Conservation (phyloP, 2,113 vertebrate genomes). For the Stegostoma tigrinum region DNA sequence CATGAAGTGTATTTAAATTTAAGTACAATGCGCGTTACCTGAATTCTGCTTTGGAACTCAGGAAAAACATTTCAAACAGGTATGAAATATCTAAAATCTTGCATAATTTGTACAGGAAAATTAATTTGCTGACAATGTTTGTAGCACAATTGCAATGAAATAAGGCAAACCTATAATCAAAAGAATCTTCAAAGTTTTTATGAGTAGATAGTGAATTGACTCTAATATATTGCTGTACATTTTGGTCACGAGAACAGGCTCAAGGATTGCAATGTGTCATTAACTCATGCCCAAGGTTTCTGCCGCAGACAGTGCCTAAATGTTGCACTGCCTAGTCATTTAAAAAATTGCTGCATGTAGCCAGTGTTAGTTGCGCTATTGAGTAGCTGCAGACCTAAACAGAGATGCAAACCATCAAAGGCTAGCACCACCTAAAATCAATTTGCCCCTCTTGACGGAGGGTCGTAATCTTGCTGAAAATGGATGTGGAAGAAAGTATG, state of each 20-base stretch:
- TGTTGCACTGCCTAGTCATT: not conserved
- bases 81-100: not conserved
- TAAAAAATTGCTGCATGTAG: too few species aligned
- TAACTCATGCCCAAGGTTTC: not conserved
- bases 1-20: constrained; percentile 29
- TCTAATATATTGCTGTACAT: not conserved
- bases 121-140: not conserved
- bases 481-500: not conserved
- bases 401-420: not conserved
- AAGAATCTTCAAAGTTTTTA: not conserved
- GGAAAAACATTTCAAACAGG: not conserved
- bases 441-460: not conserved
- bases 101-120: constrained; percentile 15
- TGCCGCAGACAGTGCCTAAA: not conserved
- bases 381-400: not conserved
- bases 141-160: not conserved
- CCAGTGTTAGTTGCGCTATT: not conserved
- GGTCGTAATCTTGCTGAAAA: not conserved
- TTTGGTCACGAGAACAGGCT: not conserved
- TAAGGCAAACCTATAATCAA: not conserved
- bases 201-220: not conserved
- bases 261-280: not conserved
- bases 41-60: not conserved
- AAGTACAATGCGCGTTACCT: not conserved
- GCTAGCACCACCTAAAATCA: not conserved